phyloP scores from a whole-genome alignment of 2,888 invertebrate genomes.

The Latrodectus elegans region DNA sequence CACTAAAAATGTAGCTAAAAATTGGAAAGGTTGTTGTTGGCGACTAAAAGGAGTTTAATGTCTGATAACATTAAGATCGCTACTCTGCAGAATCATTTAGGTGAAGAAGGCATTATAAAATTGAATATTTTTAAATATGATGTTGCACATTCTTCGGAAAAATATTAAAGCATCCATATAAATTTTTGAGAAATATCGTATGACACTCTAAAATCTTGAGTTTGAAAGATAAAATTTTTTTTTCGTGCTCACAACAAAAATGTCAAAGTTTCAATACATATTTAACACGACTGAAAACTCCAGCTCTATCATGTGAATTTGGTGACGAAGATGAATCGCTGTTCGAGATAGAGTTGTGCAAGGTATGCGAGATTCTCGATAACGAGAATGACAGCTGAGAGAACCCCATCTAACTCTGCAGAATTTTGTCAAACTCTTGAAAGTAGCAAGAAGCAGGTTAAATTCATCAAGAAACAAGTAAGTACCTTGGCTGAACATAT shows the following conservation, averaged over 20 bases:
- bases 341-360: not conserved
- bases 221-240: not conserved
- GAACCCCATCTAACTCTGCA: not conserved
- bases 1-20: constrained; percentile 1
- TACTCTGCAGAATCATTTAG: not conserved
- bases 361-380: not conserved
- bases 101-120: constrained; percentile 4
- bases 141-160: not conserved
- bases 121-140: not conserved
- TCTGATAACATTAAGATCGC: not conserved
- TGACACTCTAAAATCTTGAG: not conserved
- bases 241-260: not conserved
- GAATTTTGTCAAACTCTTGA: not conserved
- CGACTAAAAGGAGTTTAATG: not conserved
- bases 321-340: not conserved
- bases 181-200: not conserved
- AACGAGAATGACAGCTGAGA: not conserved
- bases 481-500: not conserved
- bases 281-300: not conserved
- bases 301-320: not conserved
- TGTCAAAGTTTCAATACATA: not conserved
- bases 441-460: not conserved
- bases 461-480: not conserved
- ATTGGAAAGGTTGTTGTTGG: constrained; percentile 4
- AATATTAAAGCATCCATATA: not conserved